Conservation (phyloP, 2,113 vertebrate genomes). For the Sialia sialis region DNA sequence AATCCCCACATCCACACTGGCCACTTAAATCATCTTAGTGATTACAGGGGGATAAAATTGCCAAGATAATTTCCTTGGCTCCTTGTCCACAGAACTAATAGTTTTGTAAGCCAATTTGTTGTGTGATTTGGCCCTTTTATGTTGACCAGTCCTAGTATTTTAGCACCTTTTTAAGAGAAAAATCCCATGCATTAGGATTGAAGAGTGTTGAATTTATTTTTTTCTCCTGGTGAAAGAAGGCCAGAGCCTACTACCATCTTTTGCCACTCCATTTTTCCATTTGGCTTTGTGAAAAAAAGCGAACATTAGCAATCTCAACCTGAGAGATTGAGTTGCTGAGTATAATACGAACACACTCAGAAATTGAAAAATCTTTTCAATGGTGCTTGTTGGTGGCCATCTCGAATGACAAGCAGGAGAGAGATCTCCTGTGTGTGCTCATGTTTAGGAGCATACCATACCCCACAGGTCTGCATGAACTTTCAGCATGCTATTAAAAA, state of each 20-base stretch:
- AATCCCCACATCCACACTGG: background rate
- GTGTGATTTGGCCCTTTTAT: background rate
- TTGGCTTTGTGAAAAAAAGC: background rate
- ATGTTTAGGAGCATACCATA: background rate
- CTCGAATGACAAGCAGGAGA: background rate
- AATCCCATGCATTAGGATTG: background rate
- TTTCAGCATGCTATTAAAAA: background rate
- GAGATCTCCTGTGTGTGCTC: background rate
- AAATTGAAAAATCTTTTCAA: background rate
- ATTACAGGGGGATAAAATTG: background rate
- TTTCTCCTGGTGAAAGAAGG: background rate
- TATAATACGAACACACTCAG: background rate
- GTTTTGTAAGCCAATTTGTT: background rate
- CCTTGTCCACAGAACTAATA: background rate
- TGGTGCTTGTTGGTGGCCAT: background rate
- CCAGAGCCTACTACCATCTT: background rate
- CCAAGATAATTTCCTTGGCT: background rate
- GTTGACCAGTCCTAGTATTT: background rate
- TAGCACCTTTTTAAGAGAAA: background rate
- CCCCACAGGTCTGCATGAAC: background rate
- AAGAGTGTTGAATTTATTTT: background rate
- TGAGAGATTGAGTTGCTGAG: background rate
- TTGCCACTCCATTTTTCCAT: background rate
- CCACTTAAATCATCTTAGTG: background rate
- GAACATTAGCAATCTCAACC: background rate